Evolutionary conservation across 2,113 vertebrate species (phyloP).

Genomic region (Indicator maculatus): DNA sequence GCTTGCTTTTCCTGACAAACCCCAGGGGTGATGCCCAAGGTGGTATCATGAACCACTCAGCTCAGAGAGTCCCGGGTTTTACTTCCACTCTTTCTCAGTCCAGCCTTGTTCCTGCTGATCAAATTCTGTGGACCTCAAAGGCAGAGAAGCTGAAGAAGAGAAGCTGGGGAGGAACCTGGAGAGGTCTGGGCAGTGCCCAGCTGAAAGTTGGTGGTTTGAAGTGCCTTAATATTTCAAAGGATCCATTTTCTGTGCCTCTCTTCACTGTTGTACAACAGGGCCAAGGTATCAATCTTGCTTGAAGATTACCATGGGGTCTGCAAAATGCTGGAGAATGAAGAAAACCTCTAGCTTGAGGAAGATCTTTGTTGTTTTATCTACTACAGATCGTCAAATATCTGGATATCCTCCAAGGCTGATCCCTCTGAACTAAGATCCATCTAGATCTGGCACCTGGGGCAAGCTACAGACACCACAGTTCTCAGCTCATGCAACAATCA

Average conservation of each 20-base stretch:
- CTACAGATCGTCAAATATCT: background rate
- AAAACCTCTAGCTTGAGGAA: background rate
- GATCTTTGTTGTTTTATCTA: background rate
- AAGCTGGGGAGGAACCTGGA: background rate
- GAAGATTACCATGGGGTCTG: background rate
- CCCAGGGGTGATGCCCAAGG: background rate
- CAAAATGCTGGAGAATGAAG: background rate
- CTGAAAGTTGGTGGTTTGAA: background rate
- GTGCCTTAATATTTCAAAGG: background rate
- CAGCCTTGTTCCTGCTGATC: background rate
- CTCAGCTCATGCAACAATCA: background rate
- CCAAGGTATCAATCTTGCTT: background rate
- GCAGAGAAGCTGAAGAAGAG: background rate
- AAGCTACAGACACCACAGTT: fast-evolving
- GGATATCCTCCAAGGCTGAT: no score
- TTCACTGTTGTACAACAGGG: background rate
- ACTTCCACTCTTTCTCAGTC: background rate
- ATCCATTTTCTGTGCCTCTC: background rate
- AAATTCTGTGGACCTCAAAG: background rate
- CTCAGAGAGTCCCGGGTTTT: background rate
- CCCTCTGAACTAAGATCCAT: background rate
- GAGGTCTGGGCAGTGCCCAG: background rate
- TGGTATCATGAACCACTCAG: fast-evolving
- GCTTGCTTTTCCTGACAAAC: background rate
- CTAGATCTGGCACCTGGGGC: background rate